phyloP scores from a whole-genome alignment of 1,140 invertebrate genomes.

The Drosophila kanapiae region DNA sequence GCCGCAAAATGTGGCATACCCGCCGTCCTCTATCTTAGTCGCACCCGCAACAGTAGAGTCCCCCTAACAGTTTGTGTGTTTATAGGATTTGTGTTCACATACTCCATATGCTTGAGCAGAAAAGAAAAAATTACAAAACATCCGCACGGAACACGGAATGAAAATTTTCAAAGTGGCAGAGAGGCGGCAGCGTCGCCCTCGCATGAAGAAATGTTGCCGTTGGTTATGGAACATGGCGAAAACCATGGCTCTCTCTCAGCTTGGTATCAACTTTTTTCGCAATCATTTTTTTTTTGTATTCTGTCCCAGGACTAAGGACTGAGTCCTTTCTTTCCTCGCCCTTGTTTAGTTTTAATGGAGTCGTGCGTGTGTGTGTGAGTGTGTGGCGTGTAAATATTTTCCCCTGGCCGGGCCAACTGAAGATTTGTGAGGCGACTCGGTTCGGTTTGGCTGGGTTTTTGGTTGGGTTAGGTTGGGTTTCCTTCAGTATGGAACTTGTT shows the following conservation, averaged over 20 bases:
- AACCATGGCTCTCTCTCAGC: constrained; percentile 17
- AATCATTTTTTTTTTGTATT: neutral
- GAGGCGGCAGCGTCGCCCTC: constrained; percentile 1
- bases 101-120: constrained; percentile 47
- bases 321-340: constrained; percentile 38
- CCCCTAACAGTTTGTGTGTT: constrained; percentile 24
- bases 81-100: constrained; percentile 67
- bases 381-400: constrained; percentile 71
- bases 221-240: constrained; percentile 65
- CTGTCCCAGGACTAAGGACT: constrained; percentile 10
- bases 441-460: constrained; percentile 28
- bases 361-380: constrained; percentile 47
- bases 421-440: constrained; percentile 47
- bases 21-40: constrained; percentile 20
- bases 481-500: constrained; percentile 29
- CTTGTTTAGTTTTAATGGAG: constrained; percentile 75
- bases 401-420: constrained; percentile 28
- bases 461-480: constrained; percentile 6
- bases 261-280: constrained; percentile 36
- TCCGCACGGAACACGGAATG: constrained; percentile 26
- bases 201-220: constrained; percentile 57
- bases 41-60: neutral
- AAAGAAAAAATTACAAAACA: constrained; percentile 62
- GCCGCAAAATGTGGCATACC: constrained; percentile 54
- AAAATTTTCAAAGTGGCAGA: constrained; percentile 35